Base-by-base conservation (phyloP, 2,888 invertebrate species). In the Malachius bipustulatus region DNA sequence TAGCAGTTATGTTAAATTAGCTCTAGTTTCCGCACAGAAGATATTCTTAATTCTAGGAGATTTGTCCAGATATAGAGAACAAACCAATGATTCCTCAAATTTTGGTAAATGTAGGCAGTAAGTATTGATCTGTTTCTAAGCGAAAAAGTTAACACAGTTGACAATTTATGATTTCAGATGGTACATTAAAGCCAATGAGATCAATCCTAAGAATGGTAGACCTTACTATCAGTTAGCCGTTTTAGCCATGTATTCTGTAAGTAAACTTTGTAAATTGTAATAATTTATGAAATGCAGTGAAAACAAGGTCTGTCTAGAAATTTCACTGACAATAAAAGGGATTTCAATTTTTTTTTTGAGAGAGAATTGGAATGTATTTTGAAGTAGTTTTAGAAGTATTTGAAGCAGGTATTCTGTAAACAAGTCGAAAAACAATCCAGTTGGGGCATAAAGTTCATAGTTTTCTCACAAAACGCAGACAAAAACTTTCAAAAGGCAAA, bases 141-240 rank as follows among this genome's bases (percentile, higher is more conserved):
- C 9, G 26, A 26, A 8, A 12, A 28, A 8, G 24, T 24, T n/a
- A 24, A 24, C 8, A 24, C n/a, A 8, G 24, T 8, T 24, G n/a
- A 8, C 8, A n/a, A n/a, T 24, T 24, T 8, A 24, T 39, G 42
- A 42, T 55, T 61, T 52, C 38, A 60, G 82, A 52, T 93, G 84
- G 79, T 97, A 97, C 59, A 75, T 87, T 40, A 89, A 88, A 65
- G 91, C 96, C 8, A 87, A 90, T 57, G 83, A 84, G 62, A 76
- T 94, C 27, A 87, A 91, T 64, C 91, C 96, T 4, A 87, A 89
- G 62, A 93, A 93, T 66, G 94, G 94, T 33, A 74, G 87, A 46
- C 90, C 94, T 1, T 96, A 94, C 59, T 89, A 94, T 62, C 94
- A 96, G 60, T 65, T 97, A 48, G 96, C 93, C 14, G 74, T 96